These are phyloP conservation scores for Tiliacea citrago DNA, from an alignment of 2,888 invertebrate genomes.

Conservation along the genomic window DNA sequence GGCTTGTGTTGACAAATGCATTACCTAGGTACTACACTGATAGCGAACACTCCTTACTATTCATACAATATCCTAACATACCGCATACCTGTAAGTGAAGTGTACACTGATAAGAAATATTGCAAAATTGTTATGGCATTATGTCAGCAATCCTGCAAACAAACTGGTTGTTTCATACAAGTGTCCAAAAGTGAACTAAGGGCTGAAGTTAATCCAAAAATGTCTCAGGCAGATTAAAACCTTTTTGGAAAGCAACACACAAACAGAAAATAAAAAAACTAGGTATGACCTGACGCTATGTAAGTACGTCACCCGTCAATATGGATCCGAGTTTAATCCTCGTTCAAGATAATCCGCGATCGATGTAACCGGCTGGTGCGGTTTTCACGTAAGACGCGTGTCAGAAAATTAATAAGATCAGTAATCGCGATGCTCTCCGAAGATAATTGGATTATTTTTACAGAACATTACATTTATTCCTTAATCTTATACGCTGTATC, in stretches of 20 bases:
- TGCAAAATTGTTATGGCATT: slow-evolving; percentile 23
- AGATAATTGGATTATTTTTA: slow-evolving; percentile 48
- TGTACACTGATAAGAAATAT: slow-evolving; percentile 29
- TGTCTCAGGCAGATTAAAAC: slow-evolving; percentile 23
- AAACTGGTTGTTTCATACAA: slow-evolving; percentile 11
- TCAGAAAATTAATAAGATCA: slow-evolving; percentile 38
- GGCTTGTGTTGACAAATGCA: slow-evolving; percentile 12
- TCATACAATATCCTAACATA: slow-evolving; percentile 7
- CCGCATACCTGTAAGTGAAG: background rate
- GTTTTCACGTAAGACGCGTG: slow-evolving; percentile 51
- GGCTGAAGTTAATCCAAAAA: background rate
- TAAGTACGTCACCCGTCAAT: slow-evolving; percentile 28
- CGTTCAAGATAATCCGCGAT: slow-evolving; percentile 46
- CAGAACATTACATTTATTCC: slow-evolving; percentile 5
- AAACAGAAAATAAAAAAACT: background rate
- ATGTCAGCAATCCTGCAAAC: background rate
- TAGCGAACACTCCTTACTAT: slow-evolving; percentile 37
- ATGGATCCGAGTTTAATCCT: slow-evolving; percentile 42
- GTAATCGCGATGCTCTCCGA: slow-evolving; percentile 38
- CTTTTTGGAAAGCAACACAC: background rate
- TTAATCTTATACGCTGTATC: slow-evolving; percentile 13
- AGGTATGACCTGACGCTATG: slow-evolving; percentile 1
- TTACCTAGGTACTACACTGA: slow-evolving; percentile 16
- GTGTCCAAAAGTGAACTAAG: background rate
- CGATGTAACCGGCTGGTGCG: slow-evolving; percentile 30